A percentile compares a stretch with the other conserved stretches of the same genome.
These are phyloP conservation scores for Rosalia funebris DNA, from an alignment of 2,888 invertebrate genomes.

Conservation along the genomic window DNA sequence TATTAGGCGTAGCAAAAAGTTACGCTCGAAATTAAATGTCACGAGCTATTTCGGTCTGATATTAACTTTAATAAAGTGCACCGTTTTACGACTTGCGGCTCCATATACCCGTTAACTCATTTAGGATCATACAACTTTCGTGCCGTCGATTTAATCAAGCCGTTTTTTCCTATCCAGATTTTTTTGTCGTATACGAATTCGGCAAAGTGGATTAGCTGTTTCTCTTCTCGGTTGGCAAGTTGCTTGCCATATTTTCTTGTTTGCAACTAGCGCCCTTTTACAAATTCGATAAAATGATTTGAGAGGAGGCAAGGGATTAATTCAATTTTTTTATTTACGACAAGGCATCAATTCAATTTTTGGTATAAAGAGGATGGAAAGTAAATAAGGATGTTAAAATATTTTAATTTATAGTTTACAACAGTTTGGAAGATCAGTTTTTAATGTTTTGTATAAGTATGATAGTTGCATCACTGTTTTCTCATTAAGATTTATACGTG, in stretches of 20 bases:
- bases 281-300: not conserved
- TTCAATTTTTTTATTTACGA: no score
- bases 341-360: no score
- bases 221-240: not conserved
- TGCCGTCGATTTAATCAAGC: slow-evolving; percentile 16
- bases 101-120: slow-evolving; percentile 21
- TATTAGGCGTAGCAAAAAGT: slow-evolving; percentile 26
- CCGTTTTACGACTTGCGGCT: slow-evolving; percentile 35
- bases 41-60: slow-evolving; percentile 42
- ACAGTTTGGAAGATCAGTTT: no score
- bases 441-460: no score
- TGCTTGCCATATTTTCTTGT: slow-evolving; percentile 2
- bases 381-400: no score
- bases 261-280: not conserved
- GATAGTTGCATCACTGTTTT: no score
- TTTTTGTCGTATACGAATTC: not conserved
- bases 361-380: no score
- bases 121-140: slow-evolving; percentile 20
- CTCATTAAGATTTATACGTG: no score
- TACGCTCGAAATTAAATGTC: slow-evolving; percentile 35
- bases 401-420: no score
- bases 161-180: not conserved
- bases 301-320: no score
- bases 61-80: slow-evolving; percentile 44
- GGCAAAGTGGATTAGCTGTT: not conserved